Conservation (phyloP, 2,113 vertebrate species). For the Saccopteryx leptura region DNA sequence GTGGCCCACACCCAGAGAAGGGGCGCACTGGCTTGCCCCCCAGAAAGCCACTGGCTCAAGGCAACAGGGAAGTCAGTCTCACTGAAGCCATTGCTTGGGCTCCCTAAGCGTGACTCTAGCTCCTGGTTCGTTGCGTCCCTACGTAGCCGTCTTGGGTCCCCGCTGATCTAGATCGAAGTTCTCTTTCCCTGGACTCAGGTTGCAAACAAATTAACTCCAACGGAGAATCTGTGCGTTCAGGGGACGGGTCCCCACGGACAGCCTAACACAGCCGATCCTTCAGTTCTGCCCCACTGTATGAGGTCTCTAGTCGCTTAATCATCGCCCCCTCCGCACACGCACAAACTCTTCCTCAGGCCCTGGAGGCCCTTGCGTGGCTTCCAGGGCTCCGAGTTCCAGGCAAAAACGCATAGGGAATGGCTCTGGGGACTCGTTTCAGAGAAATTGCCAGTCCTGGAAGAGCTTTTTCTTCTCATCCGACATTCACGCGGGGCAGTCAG, state of each 20-base stretch:
- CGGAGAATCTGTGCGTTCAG: neutral
- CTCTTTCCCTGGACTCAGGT: too few relatives aligned
- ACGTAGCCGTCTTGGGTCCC: neutral
- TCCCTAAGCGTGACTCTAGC: fast-evolving
- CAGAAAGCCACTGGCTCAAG: neutral
- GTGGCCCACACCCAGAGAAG: neutral
- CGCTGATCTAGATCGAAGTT: fast-evolving
- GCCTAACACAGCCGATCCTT: neutral
- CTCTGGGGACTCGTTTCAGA: neutral
- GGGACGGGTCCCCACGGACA: neutral
- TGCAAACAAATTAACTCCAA: neutral
- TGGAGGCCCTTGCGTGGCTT: neutral
- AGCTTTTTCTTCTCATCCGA: neutral
- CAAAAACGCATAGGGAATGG: neutral
- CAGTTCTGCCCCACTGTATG: neutral
- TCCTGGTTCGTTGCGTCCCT: too few relatives aligned
- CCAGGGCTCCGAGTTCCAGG: neutral
- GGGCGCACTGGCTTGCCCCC: neutral
- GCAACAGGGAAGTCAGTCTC: neutral
- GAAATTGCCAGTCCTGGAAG: neutral
- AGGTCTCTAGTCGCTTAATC: neutral
- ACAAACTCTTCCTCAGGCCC: neutral
- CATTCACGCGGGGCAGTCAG: neutral
- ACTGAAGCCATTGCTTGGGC: neutral
- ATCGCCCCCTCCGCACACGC: neutral